Base-by-base conservation (phyloP, 2,888 invertebrate genomes). In the Balanococcus diminutus region DNA sequence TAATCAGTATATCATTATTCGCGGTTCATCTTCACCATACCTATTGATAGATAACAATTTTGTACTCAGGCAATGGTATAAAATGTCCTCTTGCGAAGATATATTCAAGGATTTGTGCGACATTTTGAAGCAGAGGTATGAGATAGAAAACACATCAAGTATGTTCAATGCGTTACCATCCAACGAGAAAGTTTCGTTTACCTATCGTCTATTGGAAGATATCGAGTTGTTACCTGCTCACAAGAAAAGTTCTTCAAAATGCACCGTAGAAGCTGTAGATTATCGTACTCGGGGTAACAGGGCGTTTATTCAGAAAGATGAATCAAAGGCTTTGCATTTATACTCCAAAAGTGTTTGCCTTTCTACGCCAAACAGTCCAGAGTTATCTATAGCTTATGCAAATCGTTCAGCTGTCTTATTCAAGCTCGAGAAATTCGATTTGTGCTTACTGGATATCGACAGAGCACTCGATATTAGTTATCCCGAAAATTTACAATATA, bases 381-480 rank as follows among this genome's bases (percentile, higher is more conserved):
- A 93, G 89, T 92, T 92, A 88, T 90, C 93, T 0, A 89, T 94
- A 72, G 94, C 94, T 0, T 89, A 93, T 84, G 94, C 93, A 0
- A 94, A 95, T 88, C 91, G 95, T 89, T 94, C 95, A 6, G 94
- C 94, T 28, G 92, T 93, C 6, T 90, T 93, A 75, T 91, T 93
- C 88, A 91, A 92, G 88, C 89, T 93, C 89, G 91, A 91, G 87
- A 91, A 91, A 88, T 94, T 91, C 89, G 89, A 93, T 91, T 94
- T 93, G 89, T 93, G 94, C 88, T 88, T 94, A 25, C 89, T 90
- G 87, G 95, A 95, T 89, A 92, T 94, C 39, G 90, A 92, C 22
- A 88, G 92, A 86, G 94, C 94, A 0, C 89, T 94, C 16, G 90
- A 19, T 2, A 19, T 91, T 87, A 92, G 92, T 9, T 95, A 95